Evolutionary conservation across 2,113 vertebrate species (phyloP).

Genomic region (Heterotilapia buettikoferi): DNA sequence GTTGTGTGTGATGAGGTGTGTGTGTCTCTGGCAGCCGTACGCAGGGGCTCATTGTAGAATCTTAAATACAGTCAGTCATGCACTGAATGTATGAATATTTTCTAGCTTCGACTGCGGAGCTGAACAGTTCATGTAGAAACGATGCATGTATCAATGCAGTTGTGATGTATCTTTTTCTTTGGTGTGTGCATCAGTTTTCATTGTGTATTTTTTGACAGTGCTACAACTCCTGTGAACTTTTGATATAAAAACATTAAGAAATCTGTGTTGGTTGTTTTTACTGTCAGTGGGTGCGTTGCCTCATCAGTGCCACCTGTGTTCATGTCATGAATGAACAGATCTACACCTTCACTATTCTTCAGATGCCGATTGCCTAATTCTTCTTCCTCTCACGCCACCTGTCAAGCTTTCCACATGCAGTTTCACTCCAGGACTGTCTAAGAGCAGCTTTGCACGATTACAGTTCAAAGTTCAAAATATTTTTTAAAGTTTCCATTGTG

Average conservation of each 20-base stretch:
- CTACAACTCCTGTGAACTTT: constrained; percentile 9
- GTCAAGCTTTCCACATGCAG: background rate
- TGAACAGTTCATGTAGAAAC: constrained; percentile 9
- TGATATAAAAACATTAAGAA: constrained; percentile 32
- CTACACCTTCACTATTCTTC: background rate
- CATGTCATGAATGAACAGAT: background rate
- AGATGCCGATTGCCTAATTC: background rate
- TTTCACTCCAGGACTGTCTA: background rate
- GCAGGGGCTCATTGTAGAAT: background rate
- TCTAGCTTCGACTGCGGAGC: constrained; percentile 62
- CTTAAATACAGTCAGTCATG: constrained; percentile 13
- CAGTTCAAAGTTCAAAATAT: background rate
- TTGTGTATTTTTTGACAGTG: background rate
- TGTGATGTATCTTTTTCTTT: background rate
- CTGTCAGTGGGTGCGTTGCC: background rate
- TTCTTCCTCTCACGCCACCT: background rate
- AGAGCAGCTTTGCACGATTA: background rate
- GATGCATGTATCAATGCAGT: constrained; percentile 42
- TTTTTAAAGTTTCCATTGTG: background rate
- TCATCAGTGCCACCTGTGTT: background rate
- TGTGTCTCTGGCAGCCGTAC: background rate
- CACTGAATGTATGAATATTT: constrained; percentile 39
- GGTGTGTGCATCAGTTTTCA: background rate
- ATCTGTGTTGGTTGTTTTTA: background rate
- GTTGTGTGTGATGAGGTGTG: background rate